Evolutionary conservation across 2,113 vertebrate genomes (phyloP), one percentile per base, ranked within the genome.

Genomic region (Muscicapa adusta): DNA sequence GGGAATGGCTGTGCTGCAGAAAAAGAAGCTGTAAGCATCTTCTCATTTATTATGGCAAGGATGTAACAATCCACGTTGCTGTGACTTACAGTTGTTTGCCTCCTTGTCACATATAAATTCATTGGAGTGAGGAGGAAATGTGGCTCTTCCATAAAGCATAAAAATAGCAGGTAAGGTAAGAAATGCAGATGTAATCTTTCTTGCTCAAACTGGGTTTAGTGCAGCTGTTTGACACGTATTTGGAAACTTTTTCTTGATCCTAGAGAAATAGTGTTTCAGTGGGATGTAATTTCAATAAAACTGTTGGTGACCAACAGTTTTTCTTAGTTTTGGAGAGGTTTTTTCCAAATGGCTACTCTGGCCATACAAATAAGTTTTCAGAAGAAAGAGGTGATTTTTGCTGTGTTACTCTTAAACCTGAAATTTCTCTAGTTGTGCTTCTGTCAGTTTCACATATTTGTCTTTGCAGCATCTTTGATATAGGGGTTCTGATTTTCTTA

Each of bases 21-120:
- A 93, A 91, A 91, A 92, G 61, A 33, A 63, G 58, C 63, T 15
- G 2, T 80, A 48, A 92, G 31, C 25, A 34, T 47, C 65, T 91
- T 18, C 17, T 73, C 36, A 72, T 93, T 96, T 97, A 78, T 96
- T 78, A 78, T 85, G 34, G 65, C 20, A 65, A 91, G 66, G 62
- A 89, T 0, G 6, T 62, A 48, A 81, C 94, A 75, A 51, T 85
- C 83, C 14, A 5, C 12, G 38, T 66, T 90, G 67, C 78, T 92
- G 36, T 85, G 80, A 74, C 72, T 93, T 96, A 68, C 0, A 6
- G 47, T 90, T 88, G 68, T 88, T 96, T 89, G 68, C 61, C 79
- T 93, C 54, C 38, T 68, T 93, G 90, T 81, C 72, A 88, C 50
- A 53, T 33, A 68, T 0, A 42, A 65, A 18, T 71, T 82, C 45